A percentile compares a stretch with the other conserved stretches of the same genome.
phyloP scores from a whole-genome alignment of 1,140 invertebrate genomes.

The Drosophila bocki region DNA sequence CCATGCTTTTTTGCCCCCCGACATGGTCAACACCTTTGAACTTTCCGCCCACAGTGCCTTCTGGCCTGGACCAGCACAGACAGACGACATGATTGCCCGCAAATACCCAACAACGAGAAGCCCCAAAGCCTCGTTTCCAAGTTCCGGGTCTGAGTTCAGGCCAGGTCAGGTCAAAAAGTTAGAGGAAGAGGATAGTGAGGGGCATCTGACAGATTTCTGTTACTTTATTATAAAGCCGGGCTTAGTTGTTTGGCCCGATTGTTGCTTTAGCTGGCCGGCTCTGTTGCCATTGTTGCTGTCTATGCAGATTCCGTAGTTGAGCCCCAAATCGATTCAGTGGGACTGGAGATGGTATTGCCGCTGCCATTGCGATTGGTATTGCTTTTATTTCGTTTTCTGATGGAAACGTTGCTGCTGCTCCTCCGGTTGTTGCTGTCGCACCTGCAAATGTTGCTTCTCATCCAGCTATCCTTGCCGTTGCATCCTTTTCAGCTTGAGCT shows the following conservation, averaged over 20 bases:
- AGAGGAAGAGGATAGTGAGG: constrained; percentile 7
- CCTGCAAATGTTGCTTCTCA: constrained; percentile 6
- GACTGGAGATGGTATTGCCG: neutral
- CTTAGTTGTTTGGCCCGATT: constrained; percentile 64
- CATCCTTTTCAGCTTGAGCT: constrained; percentile 17
- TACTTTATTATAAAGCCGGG: constrained; percentile 78
- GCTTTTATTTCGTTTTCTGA: constrained; percentile 1
- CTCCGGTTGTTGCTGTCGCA: neutral
- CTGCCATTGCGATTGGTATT: constrained; percentile 21
- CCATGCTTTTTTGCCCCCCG: constrained; percentile 52
- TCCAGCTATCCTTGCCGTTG: constrained; percentile 11
- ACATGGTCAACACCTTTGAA: constrained; percentile 77
- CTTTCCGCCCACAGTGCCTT: constrained; percentile 42
- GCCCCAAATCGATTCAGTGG: constrained; percentile 12
- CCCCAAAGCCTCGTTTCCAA: constrained; percentile 49
- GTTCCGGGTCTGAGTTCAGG: constrained; percentile 30
- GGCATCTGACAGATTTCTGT: constrained; percentile 68
- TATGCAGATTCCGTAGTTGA: constrained; percentile 18
- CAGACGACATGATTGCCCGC: constrained; percentile 52
- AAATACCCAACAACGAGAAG: constrained; percentile 50
- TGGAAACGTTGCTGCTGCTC: neutral
- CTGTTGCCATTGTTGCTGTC: constrained; percentile 18
- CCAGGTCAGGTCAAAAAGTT: constrained; percentile 19
- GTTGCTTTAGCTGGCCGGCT: constrained; percentile 13
- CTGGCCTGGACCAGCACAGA: constrained; percentile 20